Evolutionary conservation across 2,113 vertebrate species (phyloP).

Genomic region (Toxostoma redivivum): DNA sequence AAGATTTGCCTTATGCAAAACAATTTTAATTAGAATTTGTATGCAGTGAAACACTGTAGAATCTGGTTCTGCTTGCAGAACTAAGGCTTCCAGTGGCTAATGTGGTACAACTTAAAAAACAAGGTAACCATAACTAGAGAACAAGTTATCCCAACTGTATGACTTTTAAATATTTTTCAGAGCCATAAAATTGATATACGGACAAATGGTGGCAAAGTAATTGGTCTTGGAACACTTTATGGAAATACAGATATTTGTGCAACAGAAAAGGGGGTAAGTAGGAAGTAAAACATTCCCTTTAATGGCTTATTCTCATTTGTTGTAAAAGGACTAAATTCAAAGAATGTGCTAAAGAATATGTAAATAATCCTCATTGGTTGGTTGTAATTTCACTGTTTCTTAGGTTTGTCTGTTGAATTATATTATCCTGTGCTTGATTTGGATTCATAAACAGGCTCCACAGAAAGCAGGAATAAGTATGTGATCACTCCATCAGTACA

Average conservation of each 20-base stretch:
- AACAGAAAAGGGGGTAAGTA: conserved; percentile 81
- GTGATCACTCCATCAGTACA: background rate
- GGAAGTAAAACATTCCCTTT: background rate
- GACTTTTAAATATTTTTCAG: conserved; percentile 64
- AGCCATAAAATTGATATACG: conserved; percentile 81
- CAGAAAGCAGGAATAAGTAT: background rate
- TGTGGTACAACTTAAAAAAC: background rate
- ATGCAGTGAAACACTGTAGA: background rate
- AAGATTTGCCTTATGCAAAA: background rate
- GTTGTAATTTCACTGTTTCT: background rate
- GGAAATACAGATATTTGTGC: conserved; percentile 86
- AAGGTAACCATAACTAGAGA: background rate
- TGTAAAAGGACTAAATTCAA: background rate
- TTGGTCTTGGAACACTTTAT: conserved; percentile 84
- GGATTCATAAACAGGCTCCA: background rate
- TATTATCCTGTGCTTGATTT: background rate
- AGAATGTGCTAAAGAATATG: background rate
- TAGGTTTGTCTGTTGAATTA: background rate
- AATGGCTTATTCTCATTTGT: background rate
- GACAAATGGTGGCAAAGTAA: conserved; percentile 84
- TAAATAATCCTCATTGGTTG: background rate
- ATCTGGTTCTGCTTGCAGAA: background rate
- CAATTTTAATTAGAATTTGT: background rate
- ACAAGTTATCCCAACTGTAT: background rate
- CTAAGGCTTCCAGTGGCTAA: background rate